Evolutionary conservation across 2,888 invertebrate species (phyloP).

Genomic region (Alloscopus bannaensis): DNA sequence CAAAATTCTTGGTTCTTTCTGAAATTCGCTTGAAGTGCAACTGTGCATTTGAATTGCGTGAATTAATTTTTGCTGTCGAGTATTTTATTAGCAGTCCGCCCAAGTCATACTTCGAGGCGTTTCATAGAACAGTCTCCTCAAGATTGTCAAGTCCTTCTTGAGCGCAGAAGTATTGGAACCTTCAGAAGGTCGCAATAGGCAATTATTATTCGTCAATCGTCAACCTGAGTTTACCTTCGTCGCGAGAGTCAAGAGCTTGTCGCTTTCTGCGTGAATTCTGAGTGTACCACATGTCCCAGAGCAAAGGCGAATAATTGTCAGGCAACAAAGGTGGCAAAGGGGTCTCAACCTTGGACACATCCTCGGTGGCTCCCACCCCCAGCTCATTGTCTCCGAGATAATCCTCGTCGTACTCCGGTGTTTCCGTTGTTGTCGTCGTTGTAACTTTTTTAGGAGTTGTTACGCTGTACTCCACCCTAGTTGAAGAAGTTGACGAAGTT

Average conservation of each 20-base stretch:
- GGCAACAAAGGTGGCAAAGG: slow-evolving; percentile 37
- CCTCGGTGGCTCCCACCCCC: slow-evolving; percentile 37
- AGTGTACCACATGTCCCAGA: slow-evolving; percentile 31
- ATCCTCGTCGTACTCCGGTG: background rate
- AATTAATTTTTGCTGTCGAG: background rate
- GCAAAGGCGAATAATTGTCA: slow-evolving; percentile 21
- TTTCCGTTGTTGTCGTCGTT: background rate
- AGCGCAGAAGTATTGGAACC: background rate
- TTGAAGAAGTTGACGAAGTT: background rate
- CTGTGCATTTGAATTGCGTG: background rate
- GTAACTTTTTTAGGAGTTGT: background rate
- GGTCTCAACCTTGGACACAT: slow-evolving; percentile 44
- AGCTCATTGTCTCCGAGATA: background rate
- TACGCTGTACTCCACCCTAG: background rate
- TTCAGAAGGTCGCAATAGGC: background rate
- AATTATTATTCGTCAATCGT: background rate
- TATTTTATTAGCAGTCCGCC: background rate
- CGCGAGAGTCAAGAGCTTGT: background rate
- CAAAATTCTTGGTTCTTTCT: too few relatives aligned
- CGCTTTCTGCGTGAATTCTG: slow-evolving; percentile 24
- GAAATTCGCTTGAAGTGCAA: background rate
- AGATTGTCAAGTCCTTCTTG: background rate
- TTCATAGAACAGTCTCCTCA: background rate
- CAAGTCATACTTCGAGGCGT: background rate
- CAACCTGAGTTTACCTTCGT: slow-evolving; percentile 18